Evolutionary conservation across 2,888 invertebrate species (phyloP).

Genomic region (Eledone cirrhosa): DNA sequence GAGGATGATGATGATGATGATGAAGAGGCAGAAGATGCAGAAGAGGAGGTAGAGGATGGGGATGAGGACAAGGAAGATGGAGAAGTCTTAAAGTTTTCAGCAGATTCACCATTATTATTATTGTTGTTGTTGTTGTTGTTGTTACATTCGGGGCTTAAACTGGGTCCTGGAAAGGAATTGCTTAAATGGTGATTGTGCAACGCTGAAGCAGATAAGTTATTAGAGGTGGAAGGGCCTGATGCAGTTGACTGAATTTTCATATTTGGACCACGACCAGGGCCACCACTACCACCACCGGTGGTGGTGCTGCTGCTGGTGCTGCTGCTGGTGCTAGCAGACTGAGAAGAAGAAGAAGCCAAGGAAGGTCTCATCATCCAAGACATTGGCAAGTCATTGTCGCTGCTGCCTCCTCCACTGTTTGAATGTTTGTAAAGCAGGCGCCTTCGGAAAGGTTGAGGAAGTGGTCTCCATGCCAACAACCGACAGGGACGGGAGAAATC

Average conservation of each 20-base stretch:
- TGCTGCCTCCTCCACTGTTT: neutral
- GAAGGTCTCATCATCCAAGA: neutral
- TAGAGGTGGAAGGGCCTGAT: no score
- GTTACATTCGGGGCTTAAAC: no score
- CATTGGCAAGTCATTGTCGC: neutral
- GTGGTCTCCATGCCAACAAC: conserved; percentile 5
- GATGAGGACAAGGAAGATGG: neutral
- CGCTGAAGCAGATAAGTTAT: no score
- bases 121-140: no score
- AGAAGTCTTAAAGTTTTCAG: no score
- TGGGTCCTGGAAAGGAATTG: no score
- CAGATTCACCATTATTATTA: no score
- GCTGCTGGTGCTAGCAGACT: neutral
- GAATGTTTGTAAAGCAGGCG: neutral
- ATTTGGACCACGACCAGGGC: no score
- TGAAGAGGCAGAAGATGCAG: neutral
- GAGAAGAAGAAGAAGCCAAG: neutral
- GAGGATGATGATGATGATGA: neutral
- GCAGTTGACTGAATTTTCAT: no score
- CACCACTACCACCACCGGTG: no score
- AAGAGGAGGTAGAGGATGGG: neutral
- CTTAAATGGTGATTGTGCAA: no score
- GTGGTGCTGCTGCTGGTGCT: no score
- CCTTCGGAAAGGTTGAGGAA: conserved; percentile 4
- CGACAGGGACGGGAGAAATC: conserved; percentile 21